Evolutionary conservation across 2,888 invertebrate genomes (phyloP), one percentile per base, ranked within the genome.

Genomic region (Rhamphomyia laevipes): DNA sequence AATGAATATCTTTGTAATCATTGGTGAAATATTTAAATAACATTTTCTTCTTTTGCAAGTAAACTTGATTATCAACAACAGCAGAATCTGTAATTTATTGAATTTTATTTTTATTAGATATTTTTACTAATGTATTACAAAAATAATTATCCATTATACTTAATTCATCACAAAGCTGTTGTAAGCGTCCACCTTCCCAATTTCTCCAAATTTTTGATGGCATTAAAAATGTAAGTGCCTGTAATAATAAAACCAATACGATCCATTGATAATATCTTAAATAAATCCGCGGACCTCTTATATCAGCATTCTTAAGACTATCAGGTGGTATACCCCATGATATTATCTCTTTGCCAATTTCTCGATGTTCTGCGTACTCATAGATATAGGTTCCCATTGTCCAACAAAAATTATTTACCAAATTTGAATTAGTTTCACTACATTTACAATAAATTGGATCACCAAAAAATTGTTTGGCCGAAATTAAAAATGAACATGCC

Each of bases 401-500:
- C 86, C 86, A 87, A 67, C 87, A 88, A 64, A 80, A 86, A 47
- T 81, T 80, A 59, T 87, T 82, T 10, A 86, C 73, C 23, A 81
- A 77, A 45, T 81, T 80, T 53, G 74, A 75, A 45, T 79, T 55
- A 6, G 73, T 71, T 15, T 68, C 67, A 38, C 74, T 72, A 7
- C 74, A 72, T 63, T 80, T 74, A 65, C 90, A 90, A 59, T 83
- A 78, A 46, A 91, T 87, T 0, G 89, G 88, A 58, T 89, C 86
- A 0, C 89, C 89, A 59, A 89, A 35, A 35, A 35, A n/a, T 35
- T 35, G 35, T 35, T 35, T 35, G 2, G 35, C 35, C 35, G 35
- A 35, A 7, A 35, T n/a, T n/a, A 35, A 35, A 35, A 35, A 35
- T 35, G 35, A 35, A 35, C 13, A 35, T n/a, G n/a, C n/a, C 35